Base-by-base conservation (phyloP, 2,797 vertebrate genomes). In the Chaunax sp. region DNA sequence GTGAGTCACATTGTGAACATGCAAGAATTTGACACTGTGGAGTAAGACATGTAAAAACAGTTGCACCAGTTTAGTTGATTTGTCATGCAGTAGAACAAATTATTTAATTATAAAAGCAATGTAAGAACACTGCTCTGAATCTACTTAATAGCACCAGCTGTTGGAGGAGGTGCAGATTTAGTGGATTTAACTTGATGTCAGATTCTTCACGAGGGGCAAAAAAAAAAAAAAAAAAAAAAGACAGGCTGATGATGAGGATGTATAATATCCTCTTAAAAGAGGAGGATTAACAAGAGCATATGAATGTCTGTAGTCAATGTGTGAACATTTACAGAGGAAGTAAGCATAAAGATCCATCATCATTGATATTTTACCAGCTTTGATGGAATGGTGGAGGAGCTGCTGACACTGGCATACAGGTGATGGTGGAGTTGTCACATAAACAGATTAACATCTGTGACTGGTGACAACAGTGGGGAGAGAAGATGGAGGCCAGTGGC, bases 401-500 rank as follows among this genome's bases (percentile, higher is more conserved):
- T 13, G 53, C 30, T 14, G 37, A 47, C 38, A 3, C 0, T 3
- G 55, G 38, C 5, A 13, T 28, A 33, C 7, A 8, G 16, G 28
- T 51, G 30, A 55, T 9, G 56, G 45, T 18, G 14, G 11, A 23
- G 46, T 22, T 28, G 44, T 64, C 47, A 65, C 61, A 49, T 33
- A 37, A 75, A 76, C 47, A 73, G 49, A 38, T 74, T 43, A 68
- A 77, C 70, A 26, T 77, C 66, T 57, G 55, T 72, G 65, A 73
- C 56, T 38, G 53, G 77, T 59, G 64, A 38, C 63, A 53, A 35
- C 35, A 57, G 75, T 50, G 66, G n/a, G 35, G 72, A 58, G 25
- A 71, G 55, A 26, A 64, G 70, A 81, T 35, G 78, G 72, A 79
- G 59, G 64, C 67, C 37, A 5, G 63, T 66, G 77, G 75, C 74